A percentile compares a stretch with the other conserved stretches of the same genome.
phyloP scores from a whole-genome alignment of 1,140 invertebrate species.

The Zaprionus capensis region DNA sequence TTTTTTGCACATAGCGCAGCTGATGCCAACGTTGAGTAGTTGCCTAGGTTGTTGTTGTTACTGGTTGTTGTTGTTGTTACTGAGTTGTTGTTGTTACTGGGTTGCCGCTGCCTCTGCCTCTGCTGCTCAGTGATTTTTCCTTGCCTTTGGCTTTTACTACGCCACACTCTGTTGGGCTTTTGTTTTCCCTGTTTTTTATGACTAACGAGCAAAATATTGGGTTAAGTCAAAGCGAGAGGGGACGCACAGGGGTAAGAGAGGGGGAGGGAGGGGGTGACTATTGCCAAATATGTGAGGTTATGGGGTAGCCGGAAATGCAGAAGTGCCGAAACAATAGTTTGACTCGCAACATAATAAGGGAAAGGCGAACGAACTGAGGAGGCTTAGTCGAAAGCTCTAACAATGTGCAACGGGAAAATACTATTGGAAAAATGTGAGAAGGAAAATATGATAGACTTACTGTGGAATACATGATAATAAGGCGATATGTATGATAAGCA shows the following conservation, averaged over 20 bases:
- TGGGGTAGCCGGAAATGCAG: background rate
- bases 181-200: constrained; percentile 59
- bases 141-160: constrained; percentile 79
- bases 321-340: constrained; percentile 34
- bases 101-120: constrained; percentile 29
- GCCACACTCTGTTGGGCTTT: constrained; percentile 66
- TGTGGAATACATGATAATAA: background rate
- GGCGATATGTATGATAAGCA: background rate
- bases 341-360: constrained; percentile 37
- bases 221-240: constrained; percentile 64
- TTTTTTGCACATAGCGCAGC: constrained; percentile 73
- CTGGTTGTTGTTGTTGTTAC: constrained; percentile 29
- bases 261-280: background rate
- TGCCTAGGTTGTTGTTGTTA: constrained; percentile 40
- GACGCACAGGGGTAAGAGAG: background rate
- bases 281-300: constrained; percentile 30
- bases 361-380: background rate
- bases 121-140: constrained; percentile 77
- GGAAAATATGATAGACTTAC: background rate
- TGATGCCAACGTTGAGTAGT: constrained; percentile 67
- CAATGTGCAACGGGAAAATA: background rate
- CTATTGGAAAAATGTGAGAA: background rate
- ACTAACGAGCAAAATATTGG: constrained; percentile 80
- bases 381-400: background rate
- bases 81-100: constrained; percentile 16